Percentiles rank a stretch among this genome's conserved stretches.
These are phyloP conservation scores for Agrotis puta DNA, from an alignment of 2,888 invertebrate species.

Conservation along the genomic window DNA sequence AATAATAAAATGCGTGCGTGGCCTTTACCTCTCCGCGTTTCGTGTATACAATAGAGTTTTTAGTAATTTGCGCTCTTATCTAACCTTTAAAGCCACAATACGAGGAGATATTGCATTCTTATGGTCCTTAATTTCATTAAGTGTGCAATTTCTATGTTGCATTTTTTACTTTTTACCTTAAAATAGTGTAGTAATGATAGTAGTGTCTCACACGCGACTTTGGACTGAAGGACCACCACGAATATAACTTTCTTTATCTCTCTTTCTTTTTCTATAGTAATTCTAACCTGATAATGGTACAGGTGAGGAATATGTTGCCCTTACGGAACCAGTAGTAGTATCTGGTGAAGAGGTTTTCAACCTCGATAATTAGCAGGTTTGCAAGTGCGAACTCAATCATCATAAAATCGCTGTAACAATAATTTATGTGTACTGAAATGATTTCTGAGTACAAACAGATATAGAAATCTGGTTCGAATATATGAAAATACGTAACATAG, in stretches of 20 bases:
- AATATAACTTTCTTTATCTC: conserved; percentile 7
- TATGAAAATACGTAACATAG: neutral
- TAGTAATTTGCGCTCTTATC: conserved; percentile 33
- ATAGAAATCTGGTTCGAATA: neutral
- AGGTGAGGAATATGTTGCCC: conserved; percentile 23
- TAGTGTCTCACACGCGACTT: conserved; percentile 41
- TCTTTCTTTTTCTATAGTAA: conserved; percentile 7
- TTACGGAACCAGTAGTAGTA: neutral
- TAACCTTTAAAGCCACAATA: conserved; percentile 49
- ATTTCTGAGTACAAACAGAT: neutral
- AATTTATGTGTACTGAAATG: conserved; percentile 13
- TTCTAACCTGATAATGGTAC: conserved; percentile 1
- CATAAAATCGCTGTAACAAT: conserved; percentile 11
- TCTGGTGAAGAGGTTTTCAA: neutral
- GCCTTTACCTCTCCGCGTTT: conserved; percentile 25
- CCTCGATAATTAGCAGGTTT: neutral
- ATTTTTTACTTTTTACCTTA: conserved; percentile 32
- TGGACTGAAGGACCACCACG: conserved; percentile 53
- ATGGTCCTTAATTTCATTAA: conserved; percentile 34
- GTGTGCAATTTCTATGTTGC: conserved; percentile 44
- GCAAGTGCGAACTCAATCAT: conserved; percentile 1
- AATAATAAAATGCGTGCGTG: conserved; percentile 54
- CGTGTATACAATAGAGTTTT: conserved; percentile 43
- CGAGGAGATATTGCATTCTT: conserved; percentile 36
- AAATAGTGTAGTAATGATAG: conserved; percentile 40